Conservation (phyloP, 2,113 vertebrate genomes). For the Scartelaos histophorus region DNA sequence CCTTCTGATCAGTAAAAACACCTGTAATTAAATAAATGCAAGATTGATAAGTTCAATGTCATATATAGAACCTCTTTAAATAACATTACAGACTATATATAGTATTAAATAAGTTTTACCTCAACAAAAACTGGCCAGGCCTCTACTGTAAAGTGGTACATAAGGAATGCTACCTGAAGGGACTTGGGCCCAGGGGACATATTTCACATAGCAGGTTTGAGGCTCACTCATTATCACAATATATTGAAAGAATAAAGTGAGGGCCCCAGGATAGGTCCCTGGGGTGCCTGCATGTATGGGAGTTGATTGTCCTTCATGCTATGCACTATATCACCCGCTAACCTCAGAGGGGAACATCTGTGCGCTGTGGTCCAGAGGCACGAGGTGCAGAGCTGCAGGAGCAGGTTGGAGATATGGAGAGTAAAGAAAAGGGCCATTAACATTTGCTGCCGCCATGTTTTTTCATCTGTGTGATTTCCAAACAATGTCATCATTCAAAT, state of each 20-base stretch:
- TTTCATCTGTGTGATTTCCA: constrained; percentile 62
- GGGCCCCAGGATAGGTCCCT: constrained; percentile 50
- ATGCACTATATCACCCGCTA: constrained; percentile 57
- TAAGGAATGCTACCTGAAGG: constrained; percentile 28
- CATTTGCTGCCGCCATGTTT: constrained; percentile 51
- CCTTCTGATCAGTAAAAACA: too few species aligned
- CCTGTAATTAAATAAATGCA: too few species aligned
- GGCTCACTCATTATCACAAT: constrained; percentile 58
- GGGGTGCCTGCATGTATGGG: constrained; percentile 38
- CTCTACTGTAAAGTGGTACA: neutral
- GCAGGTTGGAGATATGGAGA: constrained; percentile 39
- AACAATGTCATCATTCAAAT: constrained; percentile 54
- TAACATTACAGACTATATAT: too few species aligned
- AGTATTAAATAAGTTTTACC: too few species aligned
- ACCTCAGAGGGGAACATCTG: constrained; percentile 70
- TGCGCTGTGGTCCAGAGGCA: constrained; percentile 43
- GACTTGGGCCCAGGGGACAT: constrained; percentile 12
- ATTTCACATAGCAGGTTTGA: constrained; percentile 39
- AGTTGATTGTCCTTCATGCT: constrained; percentile 51
- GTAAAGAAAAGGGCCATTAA: constrained; percentile 49
- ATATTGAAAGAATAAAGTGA: constrained; percentile 51
- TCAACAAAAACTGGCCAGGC: too few species aligned
- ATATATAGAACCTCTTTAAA: too few species aligned
- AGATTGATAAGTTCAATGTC: too few species aligned
- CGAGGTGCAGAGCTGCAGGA: constrained; percentile 41